These are phyloP conservation scores for Drosophila serrata DNA, from an alignment of 1,140 invertebrate genomes.

Conservation along the genomic window DNA sequence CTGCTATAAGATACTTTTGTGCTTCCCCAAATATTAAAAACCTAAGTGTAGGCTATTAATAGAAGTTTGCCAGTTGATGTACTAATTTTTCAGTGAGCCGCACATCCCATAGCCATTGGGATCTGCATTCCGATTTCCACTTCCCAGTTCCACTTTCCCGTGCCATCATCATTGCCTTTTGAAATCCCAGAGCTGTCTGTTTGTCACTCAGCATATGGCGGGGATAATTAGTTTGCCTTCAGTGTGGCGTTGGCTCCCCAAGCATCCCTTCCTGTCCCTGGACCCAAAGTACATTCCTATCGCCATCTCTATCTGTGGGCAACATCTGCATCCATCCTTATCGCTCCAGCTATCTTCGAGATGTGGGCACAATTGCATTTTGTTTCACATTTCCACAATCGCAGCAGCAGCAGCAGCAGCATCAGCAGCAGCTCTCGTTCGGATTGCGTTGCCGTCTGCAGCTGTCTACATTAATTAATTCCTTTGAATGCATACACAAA, in stretches of 20 bases:
- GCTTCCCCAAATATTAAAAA: no score
- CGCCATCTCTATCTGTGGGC: conserved; percentile 7
- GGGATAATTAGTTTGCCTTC: conserved; percentile 53
- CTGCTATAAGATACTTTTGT: neutral
- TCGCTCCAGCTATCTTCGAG: conserved; percentile 43
- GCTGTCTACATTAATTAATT: conserved; percentile 76
- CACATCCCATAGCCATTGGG: conserved; percentile 46
- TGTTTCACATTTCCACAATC: conserved; percentile 57
- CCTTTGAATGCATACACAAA: conserved; percentile 50
- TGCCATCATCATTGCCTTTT: conserved; percentile 8
- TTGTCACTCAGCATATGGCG: conserved; percentile 54
- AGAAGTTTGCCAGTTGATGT: conserved; percentile 45
- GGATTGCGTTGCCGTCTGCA: conserved; percentile 51
- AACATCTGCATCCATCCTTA: conserved; percentile 10
- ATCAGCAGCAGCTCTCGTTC: conserved; percentile 15
- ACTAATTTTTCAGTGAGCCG: conserved; percentile 64
- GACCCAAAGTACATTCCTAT: conserved; percentile 2
- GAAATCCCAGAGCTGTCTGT: conserved; percentile 48
- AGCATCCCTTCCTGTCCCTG: conserved; percentile 13
- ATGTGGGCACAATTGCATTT: conserved; percentile 54
- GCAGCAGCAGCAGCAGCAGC: conserved; percentile 12
- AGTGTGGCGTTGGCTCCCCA: conserved; percentile 27
- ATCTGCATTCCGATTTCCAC: conserved; percentile 19
- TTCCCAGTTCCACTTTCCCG: conserved; percentile 11
- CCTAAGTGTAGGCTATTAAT: conserved; percentile 40